Conservation (phyloP, 2,797 vertebrate species). For the Rhincodon typus region DNA sequence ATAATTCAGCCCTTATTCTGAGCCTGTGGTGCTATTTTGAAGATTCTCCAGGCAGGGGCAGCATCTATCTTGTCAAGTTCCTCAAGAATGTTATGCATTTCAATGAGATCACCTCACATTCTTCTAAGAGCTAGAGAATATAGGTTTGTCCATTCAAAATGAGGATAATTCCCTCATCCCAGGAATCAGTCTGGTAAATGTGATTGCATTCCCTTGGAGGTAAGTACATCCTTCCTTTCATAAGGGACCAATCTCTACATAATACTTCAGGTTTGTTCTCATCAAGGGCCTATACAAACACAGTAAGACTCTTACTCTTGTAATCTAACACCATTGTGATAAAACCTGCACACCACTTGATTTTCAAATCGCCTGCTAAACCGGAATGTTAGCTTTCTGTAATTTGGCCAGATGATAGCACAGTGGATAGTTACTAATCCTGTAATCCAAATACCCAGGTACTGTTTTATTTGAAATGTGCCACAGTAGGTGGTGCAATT, state of each 20-base stretch:
- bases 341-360: not conserved
- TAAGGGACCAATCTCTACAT: not conserved
- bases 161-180: not conserved
- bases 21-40: not conserved
- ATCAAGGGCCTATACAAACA: not conserved
- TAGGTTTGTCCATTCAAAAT: not conserved
- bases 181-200: not conserved
- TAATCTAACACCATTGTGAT: too few relatives aligned
- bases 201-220: not conserved
- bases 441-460: too few relatives aligned
- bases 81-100: not conserved
- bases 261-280: not conserved
- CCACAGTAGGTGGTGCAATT: too few relatives aligned
- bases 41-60: not conserved
- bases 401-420: too few relatives aligned
- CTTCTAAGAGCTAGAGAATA: not conserved
- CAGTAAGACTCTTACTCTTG: not conserved
- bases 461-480: too few relatives aligned
- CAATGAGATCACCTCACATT: not conserved
- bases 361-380: not conserved
- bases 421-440: too few relatives aligned
- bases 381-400: not conserved
- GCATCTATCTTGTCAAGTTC: not conserved
- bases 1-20: not conserved
- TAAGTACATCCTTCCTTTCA: not conserved